A percentile compares a stretch with the other conserved stretches of the same genome.
phyloP scores from a whole-genome alignment of 2,113 vertebrate genomes.

The Pampusana beccarii region DNA sequence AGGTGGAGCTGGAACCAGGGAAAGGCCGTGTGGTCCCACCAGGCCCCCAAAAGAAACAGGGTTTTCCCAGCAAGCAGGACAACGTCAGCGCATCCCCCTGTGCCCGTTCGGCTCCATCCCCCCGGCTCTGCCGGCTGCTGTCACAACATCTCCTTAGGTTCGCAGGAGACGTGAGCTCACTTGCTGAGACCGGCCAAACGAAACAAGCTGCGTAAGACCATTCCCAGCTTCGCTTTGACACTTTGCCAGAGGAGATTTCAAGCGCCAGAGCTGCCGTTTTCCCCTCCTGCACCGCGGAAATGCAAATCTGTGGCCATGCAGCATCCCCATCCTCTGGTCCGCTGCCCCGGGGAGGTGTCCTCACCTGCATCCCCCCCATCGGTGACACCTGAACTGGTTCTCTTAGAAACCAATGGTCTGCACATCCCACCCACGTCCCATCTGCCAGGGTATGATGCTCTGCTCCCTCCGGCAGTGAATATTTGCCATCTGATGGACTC shows the following conservation, averaged over 20 bases:
- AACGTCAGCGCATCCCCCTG: rapidly evolving
- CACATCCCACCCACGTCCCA: neutral
- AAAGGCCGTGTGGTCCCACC: neutral
- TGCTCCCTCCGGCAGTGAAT: neutral
- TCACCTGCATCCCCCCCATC: neutral
- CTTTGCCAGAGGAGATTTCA: slow-evolving; percentile 4
- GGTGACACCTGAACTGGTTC: neutral
- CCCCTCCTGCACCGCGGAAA: neutral
- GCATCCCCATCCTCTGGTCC: neutral
- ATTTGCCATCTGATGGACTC: rapidly evolving
- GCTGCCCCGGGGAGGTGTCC: neutral
- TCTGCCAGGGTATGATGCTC: neutral
- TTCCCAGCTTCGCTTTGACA: neutral
- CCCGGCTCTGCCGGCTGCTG: neutral
- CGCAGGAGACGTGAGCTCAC: slow-evolving; percentile 9
- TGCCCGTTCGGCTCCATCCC: rapidly evolving
- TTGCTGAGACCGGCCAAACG: neutral
- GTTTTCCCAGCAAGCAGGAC: neutral
- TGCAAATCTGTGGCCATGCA: rapidly evolving
- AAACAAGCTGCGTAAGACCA: neutral
- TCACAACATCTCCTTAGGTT: neutral
- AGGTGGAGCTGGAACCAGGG: neutral
- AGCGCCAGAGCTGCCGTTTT: neutral
- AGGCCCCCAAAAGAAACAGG: rapidly evolving
- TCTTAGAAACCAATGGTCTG: neutral